A percentile compares a stretch with the other conserved stretches of the same genome.
phyloP scores from a whole-genome alignment of 2,113 vertebrate genomes.

The Herpetotheres cachinnans region DNA sequence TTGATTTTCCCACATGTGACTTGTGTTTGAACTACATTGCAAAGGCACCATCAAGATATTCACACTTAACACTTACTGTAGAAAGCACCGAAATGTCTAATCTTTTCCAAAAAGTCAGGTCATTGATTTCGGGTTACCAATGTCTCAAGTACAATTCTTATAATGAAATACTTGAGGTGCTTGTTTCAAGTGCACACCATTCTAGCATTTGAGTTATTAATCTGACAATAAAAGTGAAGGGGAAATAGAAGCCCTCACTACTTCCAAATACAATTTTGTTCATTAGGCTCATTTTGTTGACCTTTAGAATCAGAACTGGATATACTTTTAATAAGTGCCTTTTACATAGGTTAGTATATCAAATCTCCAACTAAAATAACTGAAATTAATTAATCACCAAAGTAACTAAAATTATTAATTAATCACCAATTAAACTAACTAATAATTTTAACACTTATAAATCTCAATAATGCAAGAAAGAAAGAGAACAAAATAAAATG shows the following conservation, averaged over 20 bases:
- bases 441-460: not conserved
- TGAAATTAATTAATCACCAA: not conserved
- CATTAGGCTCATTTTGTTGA: not conserved
- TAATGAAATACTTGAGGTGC: not conserved
- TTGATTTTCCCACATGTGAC: not conserved
- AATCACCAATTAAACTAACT: not conserved
- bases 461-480: not conserved
- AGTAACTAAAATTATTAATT: not conserved
- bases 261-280: not conserved
- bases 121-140: not conserved
- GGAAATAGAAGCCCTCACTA: not conserved
- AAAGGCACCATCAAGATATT: not conserved
- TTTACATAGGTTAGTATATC: not conserved
- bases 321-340: not conserved
- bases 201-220: not conserved
- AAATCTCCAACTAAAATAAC: not conserved
- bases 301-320: not conserved
- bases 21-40: not conserved
- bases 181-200: not conserved
- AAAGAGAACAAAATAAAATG: not conserved
- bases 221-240: not conserved
- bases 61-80: not conserved
- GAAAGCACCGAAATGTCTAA: not conserved
- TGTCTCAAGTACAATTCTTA: not conserved
- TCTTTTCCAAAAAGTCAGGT: not conserved